Percentiles rank a stretch among this genome's conserved stretches.
These are phyloP conservation scores for Marmota flaviventris DNA, from an alignment of 2,113 vertebrate species.

Conservation along the genomic window DNA sequence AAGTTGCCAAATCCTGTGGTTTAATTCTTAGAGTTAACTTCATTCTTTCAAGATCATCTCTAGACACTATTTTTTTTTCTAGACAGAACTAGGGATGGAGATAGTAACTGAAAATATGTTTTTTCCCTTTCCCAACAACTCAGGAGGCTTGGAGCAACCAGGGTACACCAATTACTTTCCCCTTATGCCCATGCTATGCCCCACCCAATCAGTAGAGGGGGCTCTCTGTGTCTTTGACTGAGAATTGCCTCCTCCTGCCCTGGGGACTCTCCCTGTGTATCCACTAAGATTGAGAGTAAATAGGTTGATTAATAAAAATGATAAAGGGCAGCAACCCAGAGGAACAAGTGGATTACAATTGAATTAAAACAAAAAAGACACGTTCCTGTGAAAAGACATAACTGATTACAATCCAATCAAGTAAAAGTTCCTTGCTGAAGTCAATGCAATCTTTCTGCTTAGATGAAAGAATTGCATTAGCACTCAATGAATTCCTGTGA, in stretches of 20 bases:
- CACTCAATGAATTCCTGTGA: slow-evolving; percentile 90
- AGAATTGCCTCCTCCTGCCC: background rate
- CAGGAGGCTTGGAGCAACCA: fast-evolving
- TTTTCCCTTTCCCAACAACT: background rate
- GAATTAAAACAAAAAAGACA: slow-evolving; percentile 82
- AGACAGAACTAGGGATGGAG: background rate
- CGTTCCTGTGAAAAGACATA: slow-evolving; percentile 86
- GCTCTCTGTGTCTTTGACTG: background rate
- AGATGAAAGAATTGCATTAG: slow-evolving; percentile 90
- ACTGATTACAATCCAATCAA: slow-evolving; percentile 92
- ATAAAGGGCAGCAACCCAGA: slow-evolving; percentile 86
- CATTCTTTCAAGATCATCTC: background rate
- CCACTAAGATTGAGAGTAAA: slow-evolving; percentile 68
- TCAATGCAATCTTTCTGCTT: slow-evolving; percentile 89
- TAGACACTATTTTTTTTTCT: background rate
- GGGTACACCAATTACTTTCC: background rate
- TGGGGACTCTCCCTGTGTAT: slow-evolving; percentile 44
- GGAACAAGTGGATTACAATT: slow-evolving; percentile 87
- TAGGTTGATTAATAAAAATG: slow-evolving; percentile 88
- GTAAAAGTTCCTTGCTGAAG: slow-evolving; percentile 88
- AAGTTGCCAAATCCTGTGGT: background rate
- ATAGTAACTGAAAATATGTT: background rate
- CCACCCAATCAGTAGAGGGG: background rate
- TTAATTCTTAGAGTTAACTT: background rate
- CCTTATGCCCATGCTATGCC: background rate